Conservation (phyloP, 2,113 vertebrate species). For the Lipotes vexillifer region DNA sequence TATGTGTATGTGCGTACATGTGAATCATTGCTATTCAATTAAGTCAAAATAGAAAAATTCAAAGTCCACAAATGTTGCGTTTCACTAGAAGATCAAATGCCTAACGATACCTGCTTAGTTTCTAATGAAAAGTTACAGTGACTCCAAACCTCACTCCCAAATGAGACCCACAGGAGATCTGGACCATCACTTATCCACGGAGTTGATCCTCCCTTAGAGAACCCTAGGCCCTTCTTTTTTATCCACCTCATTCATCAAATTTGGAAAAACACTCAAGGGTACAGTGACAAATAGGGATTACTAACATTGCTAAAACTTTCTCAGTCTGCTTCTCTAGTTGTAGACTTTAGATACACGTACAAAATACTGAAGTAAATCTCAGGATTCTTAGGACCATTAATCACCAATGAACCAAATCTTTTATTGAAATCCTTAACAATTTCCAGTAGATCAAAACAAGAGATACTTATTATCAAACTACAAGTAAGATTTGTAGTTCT, state of each 20-base stretch:
- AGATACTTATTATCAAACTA: neutral
- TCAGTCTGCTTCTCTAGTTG: neutral
- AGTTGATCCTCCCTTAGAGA: neutral
- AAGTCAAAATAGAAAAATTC: neutral
- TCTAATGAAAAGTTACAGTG: neutral
- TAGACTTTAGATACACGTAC: neutral
- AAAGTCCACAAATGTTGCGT: neutral
- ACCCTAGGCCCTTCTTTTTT: neutral
- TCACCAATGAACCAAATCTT: neutral
- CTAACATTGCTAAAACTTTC: neutral
- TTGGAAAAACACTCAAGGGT: conserved; percentile 2
- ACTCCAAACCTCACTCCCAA: neutral
- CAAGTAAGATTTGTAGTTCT: neutral
- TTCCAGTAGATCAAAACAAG: neutral
- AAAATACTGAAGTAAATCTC: neutral
- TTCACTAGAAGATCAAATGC: neutral
- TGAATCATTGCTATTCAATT: neutral
- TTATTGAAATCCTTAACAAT: neutral
- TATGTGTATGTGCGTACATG: neutral
- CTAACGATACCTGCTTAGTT: neutral
- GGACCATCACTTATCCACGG: neutral
- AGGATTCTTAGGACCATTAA: neutral
- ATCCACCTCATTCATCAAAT: conserved; percentile 46
- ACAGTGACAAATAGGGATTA: conserved; percentile 28
- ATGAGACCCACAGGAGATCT: neutral